Conservation (phyloP, 2,888 invertebrate genomes). For the Stenoptilia bipunctidactyla region DNA sequence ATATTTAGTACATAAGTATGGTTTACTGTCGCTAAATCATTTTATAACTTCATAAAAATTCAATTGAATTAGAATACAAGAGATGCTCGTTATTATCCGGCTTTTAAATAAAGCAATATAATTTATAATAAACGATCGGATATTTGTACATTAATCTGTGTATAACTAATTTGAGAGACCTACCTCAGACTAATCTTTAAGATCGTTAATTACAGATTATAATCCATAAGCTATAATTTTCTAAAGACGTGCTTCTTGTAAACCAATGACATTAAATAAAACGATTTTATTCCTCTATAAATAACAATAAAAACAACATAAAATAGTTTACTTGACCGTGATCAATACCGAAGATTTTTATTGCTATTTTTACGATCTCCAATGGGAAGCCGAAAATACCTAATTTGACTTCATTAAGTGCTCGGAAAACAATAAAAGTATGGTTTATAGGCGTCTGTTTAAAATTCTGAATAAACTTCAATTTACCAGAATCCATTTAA, state of each 20-base stretch:
- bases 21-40: too few species aligned
- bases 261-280: slow-evolving; percentile 56
- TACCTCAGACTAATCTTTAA: slow-evolving; percentile 3
- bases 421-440: slow-evolving; percentile 53
- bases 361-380: slow-evolving; percentile 50
- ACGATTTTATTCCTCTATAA: slow-evolving; percentile 59
- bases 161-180: slow-evolving; percentile 3
- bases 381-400: slow-evolving; percentile 56
- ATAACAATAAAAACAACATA: slow-evolving; percentile 66
- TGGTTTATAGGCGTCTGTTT: slow-evolving; percentile 36
- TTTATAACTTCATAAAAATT: slow-evolving; percentile 42
- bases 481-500: slow-evolving; percentile 4
- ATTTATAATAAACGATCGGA: neutral
- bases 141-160: neutral
- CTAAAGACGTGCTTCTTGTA: slow-evolving; percentile 25
- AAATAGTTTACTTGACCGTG: slow-evolving; percentile 59
- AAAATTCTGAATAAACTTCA: slow-evolving; percentile 14
- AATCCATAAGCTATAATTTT: neutral
- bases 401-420: slow-evolving; percentile 64
- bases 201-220: slow-evolving; percentile 2
- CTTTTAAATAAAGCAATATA: slow-evolving; percentile 1
- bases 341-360: slow-evolving; percentile 60
- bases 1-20: too few species aligned
- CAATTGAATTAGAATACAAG: slow-evolving; percentile 27
- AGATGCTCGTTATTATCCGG: neutral